Conservation (phyloP, 2,113 vertebrate genomes). For the Guaruba guarouba region DNA sequence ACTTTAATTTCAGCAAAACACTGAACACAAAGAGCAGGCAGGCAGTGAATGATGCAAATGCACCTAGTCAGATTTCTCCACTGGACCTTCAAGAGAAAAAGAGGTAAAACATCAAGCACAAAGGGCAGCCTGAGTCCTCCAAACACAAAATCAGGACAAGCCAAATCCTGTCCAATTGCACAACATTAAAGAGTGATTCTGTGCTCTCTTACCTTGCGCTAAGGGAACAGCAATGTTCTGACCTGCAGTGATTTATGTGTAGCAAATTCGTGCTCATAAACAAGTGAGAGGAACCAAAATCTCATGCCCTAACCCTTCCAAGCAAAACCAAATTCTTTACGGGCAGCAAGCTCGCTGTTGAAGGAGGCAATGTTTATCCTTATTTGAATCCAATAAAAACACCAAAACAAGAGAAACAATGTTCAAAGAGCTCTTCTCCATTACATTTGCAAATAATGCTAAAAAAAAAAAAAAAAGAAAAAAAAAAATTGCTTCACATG, state of each 20-base stretch:
- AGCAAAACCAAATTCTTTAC: constrained; percentile 23
- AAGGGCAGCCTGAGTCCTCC: constrained; percentile 41
- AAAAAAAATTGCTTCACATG: not conserved
- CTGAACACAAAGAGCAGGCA: constrained; percentile 4
- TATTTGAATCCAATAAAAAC: not conserved
- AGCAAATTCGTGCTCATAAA: constrained; percentile 26
- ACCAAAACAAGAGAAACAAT: not conserved
- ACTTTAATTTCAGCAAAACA: constrained; percentile 47
- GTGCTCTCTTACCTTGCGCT: constrained; percentile 34
- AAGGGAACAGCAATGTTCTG: constrained; percentile 53
- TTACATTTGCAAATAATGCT: not conserved
- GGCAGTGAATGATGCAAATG: constrained; percentile 23
- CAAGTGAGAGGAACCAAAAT: constrained; percentile 38
- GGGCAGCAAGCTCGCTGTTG: not conserved
- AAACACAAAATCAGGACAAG: constrained; percentile 42
- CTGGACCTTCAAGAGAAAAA: constrained; percentile 34
- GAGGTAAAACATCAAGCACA: constrained; percentile 41
- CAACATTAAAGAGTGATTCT: constrained; percentile 61
- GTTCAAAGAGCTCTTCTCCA: not conserved
- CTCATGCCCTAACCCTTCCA: not conserved
- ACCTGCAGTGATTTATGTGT: constrained; percentile 46
- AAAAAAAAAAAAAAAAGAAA: constrained; percentile 20
- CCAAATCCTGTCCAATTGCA: constrained; percentile 58
- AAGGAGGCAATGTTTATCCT: not conserved
- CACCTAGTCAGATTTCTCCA: constrained; percentile 2